Conservation (phyloP, 2,797 vertebrate genomes). For the Pipistrellus pygmaeus region DNA sequence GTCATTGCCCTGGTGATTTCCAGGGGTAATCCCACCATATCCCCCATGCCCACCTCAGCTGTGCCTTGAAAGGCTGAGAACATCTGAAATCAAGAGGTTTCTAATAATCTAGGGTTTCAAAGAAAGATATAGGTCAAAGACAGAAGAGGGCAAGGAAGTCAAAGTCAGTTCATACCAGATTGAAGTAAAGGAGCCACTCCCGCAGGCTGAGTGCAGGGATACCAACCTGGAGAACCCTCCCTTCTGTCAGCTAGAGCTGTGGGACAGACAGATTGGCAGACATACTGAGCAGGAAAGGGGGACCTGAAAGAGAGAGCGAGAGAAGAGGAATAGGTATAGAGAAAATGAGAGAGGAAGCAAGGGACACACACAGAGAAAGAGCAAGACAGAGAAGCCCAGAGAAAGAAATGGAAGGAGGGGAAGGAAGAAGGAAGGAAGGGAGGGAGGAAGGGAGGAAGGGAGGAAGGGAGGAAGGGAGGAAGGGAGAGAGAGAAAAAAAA, state of each 20-base stretch:
- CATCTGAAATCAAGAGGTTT: neutral
- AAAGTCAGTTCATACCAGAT: neutral
- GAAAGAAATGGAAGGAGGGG: neutral
- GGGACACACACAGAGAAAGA: neutral
- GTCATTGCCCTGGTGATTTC: neutral
- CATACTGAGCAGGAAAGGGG: neutral
- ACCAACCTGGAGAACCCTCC: too few species aligned
- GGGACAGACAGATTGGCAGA: neutral
- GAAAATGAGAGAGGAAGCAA: too few species aligned
- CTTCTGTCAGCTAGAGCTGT: accelerated
- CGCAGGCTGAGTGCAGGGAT: neutral
- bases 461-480: neutral
- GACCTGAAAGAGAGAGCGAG: neutral
- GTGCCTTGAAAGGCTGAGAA: neutral
- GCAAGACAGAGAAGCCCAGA: neutral
- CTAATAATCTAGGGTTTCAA: conserved; percentile 40
- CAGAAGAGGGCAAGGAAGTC: conserved; percentile 39
- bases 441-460: neutral
- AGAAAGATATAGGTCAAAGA: conserved; percentile 72
- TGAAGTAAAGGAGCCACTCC: neutral
- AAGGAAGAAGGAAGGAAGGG: neutral
- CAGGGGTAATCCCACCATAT: neutral
- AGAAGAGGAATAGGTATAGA: neutral
- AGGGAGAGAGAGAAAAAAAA: neutral
- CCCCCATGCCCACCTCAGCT: neutral